Evolutionary conservation across 2,888 invertebrate genomes (phyloP), one percentile per base, ranked within the genome.

Genomic region (Idaea biselata): DNA sequence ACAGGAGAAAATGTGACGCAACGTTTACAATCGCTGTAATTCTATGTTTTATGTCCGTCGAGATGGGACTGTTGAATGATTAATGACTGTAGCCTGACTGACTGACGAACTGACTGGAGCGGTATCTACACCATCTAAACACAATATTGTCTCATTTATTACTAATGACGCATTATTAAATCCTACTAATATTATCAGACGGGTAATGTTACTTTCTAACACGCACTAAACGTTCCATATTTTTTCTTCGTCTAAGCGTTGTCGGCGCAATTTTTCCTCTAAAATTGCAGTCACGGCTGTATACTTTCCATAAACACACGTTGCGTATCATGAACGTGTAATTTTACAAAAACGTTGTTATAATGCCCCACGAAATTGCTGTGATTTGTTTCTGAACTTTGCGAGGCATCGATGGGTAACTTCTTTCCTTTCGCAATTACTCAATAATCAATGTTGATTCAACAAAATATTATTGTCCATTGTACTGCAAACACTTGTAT

Each of bases 71-170:
- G 81, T 75, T 78, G 78, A 74, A 81, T 89, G 91, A 91, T 89
- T 87, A 86, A 91, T 88, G 83, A 79, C 79, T 75, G 86, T 86
- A 86, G 82, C 76, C 76, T 75, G 78, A 77, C 79, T 76, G 76
- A 73, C 71, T 56, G 77, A 73, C n/a, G n/a, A n/a, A n/a, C 25
- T 25, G 25, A 5, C 73, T 72, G 69, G 74, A 67, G 71, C 75
- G 76, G 77, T 44, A 44, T 44, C 44, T 44, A 8, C 14, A 44
- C 44, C 44, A 44, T 74, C 77, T 72, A 78, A 75, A 79, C 74
- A 84, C 83, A 83, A 86, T 89, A 89, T 88, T 88, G 88, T 89
- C 88, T 87, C 87, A 86, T 89, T 88, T 86, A 86, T 84, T 86
- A 83, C 86, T 88, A 87, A 89, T 89, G 88, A 88, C 70, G 65